Base-by-base conservation (phyloP, 2,113 vertebrate species). In the Jacana jacana region DNA sequence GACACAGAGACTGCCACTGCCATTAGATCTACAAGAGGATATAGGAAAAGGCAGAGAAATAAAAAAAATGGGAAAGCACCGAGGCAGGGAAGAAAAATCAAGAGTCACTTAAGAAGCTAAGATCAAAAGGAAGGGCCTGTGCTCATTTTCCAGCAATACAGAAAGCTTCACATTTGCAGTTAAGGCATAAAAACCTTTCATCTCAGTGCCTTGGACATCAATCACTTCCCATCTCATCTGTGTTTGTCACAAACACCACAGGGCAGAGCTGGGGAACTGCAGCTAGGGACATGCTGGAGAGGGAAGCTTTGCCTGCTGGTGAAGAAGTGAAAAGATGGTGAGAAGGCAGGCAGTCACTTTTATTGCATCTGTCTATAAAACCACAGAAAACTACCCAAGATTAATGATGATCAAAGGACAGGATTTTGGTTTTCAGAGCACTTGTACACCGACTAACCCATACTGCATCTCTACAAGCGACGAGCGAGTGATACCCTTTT, bases 181-280 rank as follows among this genome's bases (percentile, higher is more conserved):
- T 92, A 86, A 92, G 17, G 24, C 61, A 81, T 31, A 44, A 71
- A 86, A 94, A 81, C 88, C 88, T 92, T 95, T 91, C 69, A 92
- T 90, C 68, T 81, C 57, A 15, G 39, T 9, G 60, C 64, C 39
- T 25, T 0, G 17, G 39, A 92, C 52, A 88, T 91, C 85, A 81
- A 55, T 92, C 71, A 44, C 65, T 92, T 78, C 48, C 55, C 52
- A 55, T 55, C 48, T 60, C 9, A 3, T 66, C 82, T 55, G 75
- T 54, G 46, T 65, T 75, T 93, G 81, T 76, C 68, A 81, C 42
- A 42, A 17, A 9, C 2, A 8, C 61, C 76, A 52, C 39, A 71
- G 65, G 33, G 75, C 20, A 89, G 69, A 5, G 9, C 0, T 84
- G 51, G 19, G 57, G 30, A 52, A 76, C 31, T 65, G 49, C 4